Base-by-base conservation (phyloP, 1,140 invertebrate species). In the Diorhabda carinulata region DNA sequence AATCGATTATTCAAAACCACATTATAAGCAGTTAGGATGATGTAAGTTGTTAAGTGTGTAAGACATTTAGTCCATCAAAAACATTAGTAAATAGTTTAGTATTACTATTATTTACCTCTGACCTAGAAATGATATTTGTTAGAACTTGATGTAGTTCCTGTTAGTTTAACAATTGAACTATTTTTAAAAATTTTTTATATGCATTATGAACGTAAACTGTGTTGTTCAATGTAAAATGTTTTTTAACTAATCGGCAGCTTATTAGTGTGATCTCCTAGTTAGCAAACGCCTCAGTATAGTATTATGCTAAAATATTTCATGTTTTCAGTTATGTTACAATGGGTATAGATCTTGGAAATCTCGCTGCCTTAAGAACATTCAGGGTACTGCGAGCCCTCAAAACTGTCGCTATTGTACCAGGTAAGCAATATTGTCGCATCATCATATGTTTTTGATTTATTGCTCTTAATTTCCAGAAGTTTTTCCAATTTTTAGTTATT, bases 361-460 rank as follows among this genome's bases (percentile, higher is more conserved):
- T 98, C 86, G 94, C 95, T 84, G 96, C 94, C 86, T 89, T 99
- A 83, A 91, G 96, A 91, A 98, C 97, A 83, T 98, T 98, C 90
- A 91, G 97, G 87, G 97, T 99, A 83, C 89, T 99, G 81, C 89
- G 97, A 91, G 97, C 96, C 82, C 90, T 99, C 83, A 98, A 98
- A 91, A 98, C 97, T 84, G 95, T 99, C 83, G 96, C 97, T 87
- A 98, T 99, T 87, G 91, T 98, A 85, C 97, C 97, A 90, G 97
- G 97, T 98, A 91, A 81, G 78, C 47, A 25, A 25, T 25, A 25
- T 25, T 25, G 25, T 25, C 25, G 1, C 25, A 25, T 25, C 25
- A 1, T 25, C 25, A 25, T 25, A 25, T 25, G 25, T 25, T 25
- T 25, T 25, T 25, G 1, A 25, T 25, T 25, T 25, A 25, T 25